Conservation (phyloP, 2,888 invertebrate species). For the Anodontia alba region DNA sequence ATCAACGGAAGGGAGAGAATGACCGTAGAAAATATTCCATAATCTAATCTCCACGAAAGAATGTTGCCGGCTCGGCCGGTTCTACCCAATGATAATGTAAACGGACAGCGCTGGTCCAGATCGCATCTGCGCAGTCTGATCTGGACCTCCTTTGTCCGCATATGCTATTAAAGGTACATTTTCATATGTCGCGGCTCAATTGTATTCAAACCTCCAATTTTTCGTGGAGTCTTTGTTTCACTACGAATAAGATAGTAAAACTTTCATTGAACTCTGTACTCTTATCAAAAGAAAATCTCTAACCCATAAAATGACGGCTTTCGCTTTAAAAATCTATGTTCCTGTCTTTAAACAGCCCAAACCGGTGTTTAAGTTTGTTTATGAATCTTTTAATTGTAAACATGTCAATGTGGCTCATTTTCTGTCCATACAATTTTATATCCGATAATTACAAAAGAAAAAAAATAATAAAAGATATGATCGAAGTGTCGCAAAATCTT, state of each 20-base stretch:
- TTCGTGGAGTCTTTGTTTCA: neutral
- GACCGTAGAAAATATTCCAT: no score
- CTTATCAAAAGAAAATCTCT: neutral
- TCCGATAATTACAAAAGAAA: constrained; percentile 1
- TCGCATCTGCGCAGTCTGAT: no score
- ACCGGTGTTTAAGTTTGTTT: constrained; percentile 5
- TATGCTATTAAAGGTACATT: no score
- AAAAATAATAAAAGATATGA: constrained; percentile 14
- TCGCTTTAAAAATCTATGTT: neutral
- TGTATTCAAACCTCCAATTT: no score
- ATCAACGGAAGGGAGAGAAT: no score
- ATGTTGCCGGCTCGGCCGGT: no score
- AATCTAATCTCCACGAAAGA: no score
- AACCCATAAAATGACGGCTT: constrained; percentile 7
- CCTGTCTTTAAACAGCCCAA: constrained; percentile 3
- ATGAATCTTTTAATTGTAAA: neutral
- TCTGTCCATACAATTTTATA: neutral
- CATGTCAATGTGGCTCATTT: constrained; percentile 4
- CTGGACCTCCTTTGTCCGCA: no score
- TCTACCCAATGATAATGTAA: no score
- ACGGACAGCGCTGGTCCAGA: no score
- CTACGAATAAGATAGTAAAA: neutral
- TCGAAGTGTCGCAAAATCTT: constrained; percentile 14
- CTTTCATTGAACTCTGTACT: neutral
- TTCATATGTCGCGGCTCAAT: no score